Base-by-base conservation (phyloP, 37 sponge, comb jelly and placozoan species). In the Oopsacas minuta region DNA sequence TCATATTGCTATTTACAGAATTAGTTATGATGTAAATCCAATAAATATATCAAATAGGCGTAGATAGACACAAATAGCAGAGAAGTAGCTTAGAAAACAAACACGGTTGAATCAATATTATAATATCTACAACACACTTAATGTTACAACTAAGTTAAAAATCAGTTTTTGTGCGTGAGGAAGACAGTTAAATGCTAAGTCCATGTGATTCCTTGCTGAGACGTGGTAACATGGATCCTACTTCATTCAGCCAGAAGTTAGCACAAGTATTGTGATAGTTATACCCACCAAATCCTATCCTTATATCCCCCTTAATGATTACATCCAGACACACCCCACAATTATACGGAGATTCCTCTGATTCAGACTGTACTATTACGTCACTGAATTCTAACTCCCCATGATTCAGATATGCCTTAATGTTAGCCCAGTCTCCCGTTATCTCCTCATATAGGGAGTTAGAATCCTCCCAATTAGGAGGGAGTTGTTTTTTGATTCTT, bases 171-270 rank as follows among this genome's bases (percentile, higher is more conserved):
- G 8, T 15, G 15, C 12, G 49, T 42, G 15, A 42, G 49, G 8
- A 61, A 12, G 22, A 25, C 30, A 61, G 75, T 25, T n/a, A n/a
- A 34, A 61, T 25, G 22, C 20, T 25, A 12, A 34, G 17, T 3
- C 75, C 28, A 25, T 61, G 30, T 5, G 75, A 61, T 61, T 61
- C 75, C 75, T 34, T 10, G 28, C 30, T 61, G 28, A 61, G 75
- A n/a, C 75, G 75, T 5, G 75, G 75, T 3, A 61, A 34, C 75
- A 61, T 61, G 30, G 20, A 25, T 61, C 75, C 30, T 3, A 61
- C 75, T 61, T 61, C 75, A 34, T 61, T 61, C 7, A 61, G 75
- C 75, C 75, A 61, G 75, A 61, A 61, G 75, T 61, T 61, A 5
- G 75, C 75, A 34, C 75, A 61, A 25, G 75, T 61, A 34, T 12